phyloP scores from a whole-genome alignment of 2,797 vertebrate species.

The Hoplostethus atlanticus region DNA sequence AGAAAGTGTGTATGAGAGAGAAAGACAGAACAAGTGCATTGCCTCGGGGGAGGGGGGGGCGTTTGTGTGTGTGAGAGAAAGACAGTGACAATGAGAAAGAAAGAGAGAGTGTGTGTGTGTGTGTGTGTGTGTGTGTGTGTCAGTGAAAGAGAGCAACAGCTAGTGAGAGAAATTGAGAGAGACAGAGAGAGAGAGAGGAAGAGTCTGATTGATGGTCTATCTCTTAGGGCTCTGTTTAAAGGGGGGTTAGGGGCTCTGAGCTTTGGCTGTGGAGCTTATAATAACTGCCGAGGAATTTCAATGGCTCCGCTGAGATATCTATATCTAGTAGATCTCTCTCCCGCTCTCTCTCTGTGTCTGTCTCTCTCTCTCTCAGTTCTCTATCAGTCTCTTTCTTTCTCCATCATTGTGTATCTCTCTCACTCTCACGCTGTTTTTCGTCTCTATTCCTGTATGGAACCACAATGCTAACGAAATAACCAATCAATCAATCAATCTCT shows the following conservation, averaged over 20 bases:
- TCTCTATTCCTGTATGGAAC: too few species aligned
- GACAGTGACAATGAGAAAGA: slow-evolving; percentile 9
- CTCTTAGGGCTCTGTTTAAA: slow-evolving; percentile 62
- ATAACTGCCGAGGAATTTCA: slow-evolving; percentile 77
- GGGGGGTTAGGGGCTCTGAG: slow-evolving; percentile 51
- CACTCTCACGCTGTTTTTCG: not conserved
- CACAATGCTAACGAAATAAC: too few species aligned
- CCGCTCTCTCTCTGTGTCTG: slow-evolving; percentile 1
- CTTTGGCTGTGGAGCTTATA: slow-evolving; percentile 71
- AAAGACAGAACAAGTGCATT: too few species aligned
- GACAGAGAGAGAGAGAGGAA: not conserved
- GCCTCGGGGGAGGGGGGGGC: too few species aligned
- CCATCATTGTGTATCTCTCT: not conserved
- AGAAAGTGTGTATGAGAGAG: not conserved
- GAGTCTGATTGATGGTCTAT: slow-evolving; percentile 68
- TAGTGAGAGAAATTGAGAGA: not conserved
- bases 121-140: not conserved
- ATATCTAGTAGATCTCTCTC: not conserved
- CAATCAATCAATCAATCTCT: too few species aligned
- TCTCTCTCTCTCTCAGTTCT: slow-evolving; percentile 28
- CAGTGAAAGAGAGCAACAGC: not conserved
- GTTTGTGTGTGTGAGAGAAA: too few species aligned
- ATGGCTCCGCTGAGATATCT: slow-evolving; percentile 43
- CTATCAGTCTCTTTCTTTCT: slow-evolving; percentile 9
- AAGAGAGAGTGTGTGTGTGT: not conserved